Conservation (phyloP, 2,888 invertebrate genomes). For the Digitonthophagus gazella region DNA sequence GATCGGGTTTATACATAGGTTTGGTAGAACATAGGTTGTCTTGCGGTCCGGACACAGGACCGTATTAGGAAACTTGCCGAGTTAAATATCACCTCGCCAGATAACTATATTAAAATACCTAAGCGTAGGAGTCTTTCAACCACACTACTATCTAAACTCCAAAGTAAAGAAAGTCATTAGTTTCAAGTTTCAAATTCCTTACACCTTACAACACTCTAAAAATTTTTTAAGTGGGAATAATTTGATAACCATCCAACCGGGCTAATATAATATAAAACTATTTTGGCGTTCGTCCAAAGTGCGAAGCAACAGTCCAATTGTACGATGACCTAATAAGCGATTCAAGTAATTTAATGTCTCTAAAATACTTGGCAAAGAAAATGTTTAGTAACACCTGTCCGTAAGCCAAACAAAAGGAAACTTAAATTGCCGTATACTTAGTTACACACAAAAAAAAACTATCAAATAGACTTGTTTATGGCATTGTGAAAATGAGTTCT, state of each 20-base stretch:
- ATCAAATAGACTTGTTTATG: too few species aligned
- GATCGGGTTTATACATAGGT: conserved; percentile 5
- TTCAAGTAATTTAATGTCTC: neutral
- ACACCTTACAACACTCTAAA: too few species aligned
- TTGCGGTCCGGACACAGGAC: neutral
- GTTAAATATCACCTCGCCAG: neutral
- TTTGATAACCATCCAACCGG: too few species aligned
- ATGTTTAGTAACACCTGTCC: neutral
- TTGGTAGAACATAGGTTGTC: neutral
- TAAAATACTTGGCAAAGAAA: neutral
- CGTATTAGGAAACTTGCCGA: conserved; percentile 10
- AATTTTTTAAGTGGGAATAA: too few species aligned
- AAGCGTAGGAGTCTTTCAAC: neutral
- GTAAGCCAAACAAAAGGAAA: too few species aligned
- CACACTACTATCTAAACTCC: too few species aligned
- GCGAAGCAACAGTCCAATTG: too few species aligned
- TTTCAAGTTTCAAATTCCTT: neutral
- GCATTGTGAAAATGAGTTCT: too few species aligned
- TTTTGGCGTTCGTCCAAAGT: neutral
- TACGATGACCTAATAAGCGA: neutral
- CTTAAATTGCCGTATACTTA: too few species aligned
- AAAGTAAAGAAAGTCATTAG: too few species aligned
- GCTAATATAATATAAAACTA: too few species aligned
- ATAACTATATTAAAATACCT: neutral
- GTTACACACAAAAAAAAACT: too few species aligned